Base-by-base conservation (phyloP, 2,888 invertebrate species). In the Eupithecia abbreviata region DNA sequence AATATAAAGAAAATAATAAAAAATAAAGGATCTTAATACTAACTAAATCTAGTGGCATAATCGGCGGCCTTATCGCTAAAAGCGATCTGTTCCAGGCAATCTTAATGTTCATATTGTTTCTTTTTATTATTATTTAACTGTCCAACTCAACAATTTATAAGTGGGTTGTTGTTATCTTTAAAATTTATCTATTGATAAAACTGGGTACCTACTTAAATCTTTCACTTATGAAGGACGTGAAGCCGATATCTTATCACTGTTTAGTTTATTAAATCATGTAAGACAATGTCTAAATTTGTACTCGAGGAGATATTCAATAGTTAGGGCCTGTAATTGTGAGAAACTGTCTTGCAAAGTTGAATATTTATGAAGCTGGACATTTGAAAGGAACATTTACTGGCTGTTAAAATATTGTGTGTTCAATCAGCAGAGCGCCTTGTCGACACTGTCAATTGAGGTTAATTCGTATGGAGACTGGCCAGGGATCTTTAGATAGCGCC, bases 351-450 rank as follows among this genome's bases (percentile, higher is more conserved):
- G 68, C 75, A 47, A 80, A 74, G 75, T 79, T 74, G 84, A 85
- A 87, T 88, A 89, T 90, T 89, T 84, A 90, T 88, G 88, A 87
- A 83, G 83, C 83, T 89, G 86, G 84, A 90, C 86, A 85, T 87
- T 85, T 84, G 84, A 85, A 85, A 86, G 86, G 83, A 82, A 81
- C 85, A 87, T 88, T 90, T 86, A 88, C 90, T 88, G 86, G 86
- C 87, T 88, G 89, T 86, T 88, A 89, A 82, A 80, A 79, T 81
- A 80, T 88, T 89, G 88, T 89, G 89, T 90, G 90, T 93, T 93
- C 94, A 95, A 94, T 94, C 93, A 94, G 90, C 91, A 90, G 92
- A 93, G 93, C 92, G 93, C 93, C 93, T 93, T 87, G 92, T 91
- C 91, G 90, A 87, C 88, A 87, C 90, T 87, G 89, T 94, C 95